Conservation (phyloP, 2,113 vertebrate species). For the Aptenodytes patagonicus region DNA sequence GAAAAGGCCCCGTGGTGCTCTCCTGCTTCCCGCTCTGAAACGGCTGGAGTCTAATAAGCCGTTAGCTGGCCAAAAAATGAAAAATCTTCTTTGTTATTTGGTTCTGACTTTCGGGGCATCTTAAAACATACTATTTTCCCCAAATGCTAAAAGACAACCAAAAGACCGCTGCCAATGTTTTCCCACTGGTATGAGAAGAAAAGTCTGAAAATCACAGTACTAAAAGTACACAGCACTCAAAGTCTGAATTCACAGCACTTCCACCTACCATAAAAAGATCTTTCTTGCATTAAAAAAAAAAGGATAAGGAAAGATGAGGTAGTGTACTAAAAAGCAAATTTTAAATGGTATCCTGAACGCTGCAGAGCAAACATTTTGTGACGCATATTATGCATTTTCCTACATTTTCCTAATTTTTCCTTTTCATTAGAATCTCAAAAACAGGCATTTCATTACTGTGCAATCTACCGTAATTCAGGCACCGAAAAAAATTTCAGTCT, state of each 20-base stretch:
- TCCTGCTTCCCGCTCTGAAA: neutral
- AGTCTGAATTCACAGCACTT: neutral
- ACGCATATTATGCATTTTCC: neutral
- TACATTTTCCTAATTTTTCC: neutral
- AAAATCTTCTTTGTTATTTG: neutral
- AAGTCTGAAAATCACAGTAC: neutral
- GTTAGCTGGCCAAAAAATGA: neutral
- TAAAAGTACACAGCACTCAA: neutral
- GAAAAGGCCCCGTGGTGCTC: neutral
- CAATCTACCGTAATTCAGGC: neutral
- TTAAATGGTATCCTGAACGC: neutral
- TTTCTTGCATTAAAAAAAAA: neutral
- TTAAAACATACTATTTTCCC: neutral
- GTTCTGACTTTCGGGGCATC: neutral
- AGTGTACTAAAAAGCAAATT: neutral
- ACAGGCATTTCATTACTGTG: neutral
- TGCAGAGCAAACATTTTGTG: neutral
- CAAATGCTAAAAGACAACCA: neutral
- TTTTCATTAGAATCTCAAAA: neutral
- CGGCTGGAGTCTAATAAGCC: neutral
- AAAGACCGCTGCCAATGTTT: neutral
- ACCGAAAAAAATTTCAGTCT: neutral
- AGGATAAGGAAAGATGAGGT: neutral
- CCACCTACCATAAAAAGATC: neutral
- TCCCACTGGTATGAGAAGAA: accelerated